Evolutionary conservation across 2,888 invertebrate genomes (phyloP), one percentile per base, ranked within the genome.

Genomic region (Lymantria monacha): DNA sequence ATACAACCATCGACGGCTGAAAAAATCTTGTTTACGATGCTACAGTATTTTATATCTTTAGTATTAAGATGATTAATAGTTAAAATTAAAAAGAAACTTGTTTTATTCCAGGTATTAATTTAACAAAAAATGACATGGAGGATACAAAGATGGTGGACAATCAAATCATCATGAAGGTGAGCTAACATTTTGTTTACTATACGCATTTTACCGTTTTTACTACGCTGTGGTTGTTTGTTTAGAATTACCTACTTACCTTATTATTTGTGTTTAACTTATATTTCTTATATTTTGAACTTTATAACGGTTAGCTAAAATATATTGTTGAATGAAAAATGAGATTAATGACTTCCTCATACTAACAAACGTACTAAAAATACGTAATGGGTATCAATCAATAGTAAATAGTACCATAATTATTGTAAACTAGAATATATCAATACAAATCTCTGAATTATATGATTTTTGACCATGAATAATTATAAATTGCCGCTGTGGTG

Each of bases 101-200:
- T 50, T 53, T 46, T 56, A 41, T 87, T 85, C n/a, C 83, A 92
- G 91, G 91, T 73, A 92, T 92, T 66, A 92, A 91, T 74, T 72
- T 92, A 58, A 84, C 88, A 59, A 92, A 92, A 78, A 81, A 81
- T 51, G 91, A 88, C 56, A 74, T 85, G 59, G 91, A 91, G 49
- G 91, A 92, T 53, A 62, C 79, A 9, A 87, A 83, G 73, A 79
- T 81, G 68, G 74, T 83, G 36, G 84, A 76, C 56, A 84, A 83
- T 59, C 88, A 88, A 74, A 84, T 91, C 43, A 73, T 88, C 48
- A 77, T 89, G 59, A 91, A 91, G 83, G 91, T 91, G 66, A 79
- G 76, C 63, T 46, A 15, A 48, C 9, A 51, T 31, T 47, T 11
- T 49, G 10, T 52, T 43, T 44, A 49, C 40, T 37, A 15, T 50